Evolutionary conservation across 2,888 invertebrate genomes (phyloP).

Genomic region (Cheilosia scutellata): DNA sequence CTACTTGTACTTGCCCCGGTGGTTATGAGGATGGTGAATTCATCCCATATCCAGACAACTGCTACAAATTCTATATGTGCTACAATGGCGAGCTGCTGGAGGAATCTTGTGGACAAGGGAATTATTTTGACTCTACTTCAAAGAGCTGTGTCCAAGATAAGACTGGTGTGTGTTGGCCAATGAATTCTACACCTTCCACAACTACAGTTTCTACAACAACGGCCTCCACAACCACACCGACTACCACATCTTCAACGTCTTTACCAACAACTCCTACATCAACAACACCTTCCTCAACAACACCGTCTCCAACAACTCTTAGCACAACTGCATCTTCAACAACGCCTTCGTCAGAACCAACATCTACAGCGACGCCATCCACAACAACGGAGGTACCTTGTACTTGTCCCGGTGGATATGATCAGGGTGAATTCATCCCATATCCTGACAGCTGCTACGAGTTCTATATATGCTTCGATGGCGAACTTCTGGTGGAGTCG

Average conservation of each 20-base stretch:
- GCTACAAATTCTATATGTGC: conserved; percentile 79
- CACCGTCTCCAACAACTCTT: not conserved
- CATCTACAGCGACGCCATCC: too few relatives aligned
- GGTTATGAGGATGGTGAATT: conserved; percentile 77
- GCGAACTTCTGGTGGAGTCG: conserved; percentile 75
- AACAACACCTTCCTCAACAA: too few relatives aligned
- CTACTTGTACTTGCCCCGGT: conserved; percentile 77
- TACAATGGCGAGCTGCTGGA: conserved; percentile 75
- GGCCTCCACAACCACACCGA: not conserved
- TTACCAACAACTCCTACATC: too few relatives aligned
- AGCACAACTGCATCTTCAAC: conserved; percentile 1
- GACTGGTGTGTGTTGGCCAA: conserved; percentile 26
- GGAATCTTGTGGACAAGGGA: conserved; percentile 78
- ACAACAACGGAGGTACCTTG: conserved; percentile 29
- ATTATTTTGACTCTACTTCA: conserved; percentile 76
- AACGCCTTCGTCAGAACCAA: not conserved
- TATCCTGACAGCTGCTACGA: conserved; percentile 78
- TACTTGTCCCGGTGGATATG: conserved; percentile 77
- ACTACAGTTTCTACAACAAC: not conserved
- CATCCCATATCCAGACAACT: conserved; percentile 77
- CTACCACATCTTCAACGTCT: too few relatives aligned
- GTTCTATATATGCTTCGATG: conserved; percentile 78
- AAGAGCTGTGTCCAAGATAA: conserved; percentile 77
- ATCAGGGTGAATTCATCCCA: conserved; percentile 76
- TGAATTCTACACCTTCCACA: not conserved